phyloP scores from a whole-genome alignment of 1,140 invertebrate species.

The Drosophila azteca region DNA sequence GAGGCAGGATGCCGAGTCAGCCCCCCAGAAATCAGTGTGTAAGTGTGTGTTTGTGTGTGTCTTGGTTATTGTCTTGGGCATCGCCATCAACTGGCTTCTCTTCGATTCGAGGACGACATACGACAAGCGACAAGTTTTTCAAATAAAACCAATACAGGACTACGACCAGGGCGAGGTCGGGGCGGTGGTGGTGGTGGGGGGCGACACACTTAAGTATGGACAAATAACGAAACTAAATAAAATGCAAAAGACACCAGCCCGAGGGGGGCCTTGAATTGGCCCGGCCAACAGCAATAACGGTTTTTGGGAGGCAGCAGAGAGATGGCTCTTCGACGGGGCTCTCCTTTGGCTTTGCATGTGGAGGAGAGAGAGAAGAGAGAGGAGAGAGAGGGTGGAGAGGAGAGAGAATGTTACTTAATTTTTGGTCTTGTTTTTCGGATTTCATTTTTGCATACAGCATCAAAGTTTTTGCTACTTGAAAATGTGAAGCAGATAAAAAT shows the following conservation, averaged over 20 bases:
- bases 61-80: constrained; percentile 73
- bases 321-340: constrained; percentile 27
- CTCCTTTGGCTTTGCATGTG: constrained; percentile 67
- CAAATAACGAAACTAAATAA: constrained; percentile 82
- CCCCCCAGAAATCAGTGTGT: constrained; percentile 29
- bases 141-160: constrained; percentile 77
- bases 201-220: constrained; percentile 80
- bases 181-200: not conserved
- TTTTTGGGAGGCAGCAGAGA: constrained; percentile 22
- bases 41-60: constrained; percentile 10
- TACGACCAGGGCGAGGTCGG: too few relatives aligned
- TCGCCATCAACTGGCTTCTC: constrained; percentile 57
- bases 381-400: too few relatives aligned
- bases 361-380: constrained; percentile 36
- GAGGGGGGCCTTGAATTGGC: constrained; percentile 51
- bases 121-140: constrained; percentile 78
- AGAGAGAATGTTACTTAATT: constrained; percentile 69
- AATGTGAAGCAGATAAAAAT: constrained; percentile 81
- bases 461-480: constrained; percentile 75
- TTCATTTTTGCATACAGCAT: constrained; percentile 69
- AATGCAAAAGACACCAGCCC: constrained; percentile 67
- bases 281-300: constrained; percentile 61
- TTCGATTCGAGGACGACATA: constrained; percentile 72
- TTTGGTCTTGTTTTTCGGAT: constrained; percentile 62
- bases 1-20: not conserved